Conservation (phyloP, 2,113 vertebrate genomes). For the Dipodomys stephensi region DNA sequence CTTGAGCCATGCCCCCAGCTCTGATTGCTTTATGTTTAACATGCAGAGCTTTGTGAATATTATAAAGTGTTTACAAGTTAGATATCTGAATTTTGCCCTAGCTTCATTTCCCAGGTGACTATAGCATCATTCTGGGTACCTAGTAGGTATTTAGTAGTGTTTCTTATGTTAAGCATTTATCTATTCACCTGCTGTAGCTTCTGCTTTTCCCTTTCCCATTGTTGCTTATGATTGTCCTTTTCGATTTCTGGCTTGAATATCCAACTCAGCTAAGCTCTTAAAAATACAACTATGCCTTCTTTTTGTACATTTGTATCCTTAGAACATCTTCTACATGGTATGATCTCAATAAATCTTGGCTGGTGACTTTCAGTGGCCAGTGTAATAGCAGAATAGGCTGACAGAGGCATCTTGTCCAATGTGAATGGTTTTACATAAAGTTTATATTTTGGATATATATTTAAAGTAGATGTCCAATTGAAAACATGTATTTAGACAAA, state of each 20-base stretch:
- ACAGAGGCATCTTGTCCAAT: neutral
- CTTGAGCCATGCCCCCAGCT: too few relatives aligned
- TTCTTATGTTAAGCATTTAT: constrained; percentile 1
- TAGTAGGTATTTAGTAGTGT: neutral
- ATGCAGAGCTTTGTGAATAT: neutral
- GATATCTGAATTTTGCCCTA: neutral
- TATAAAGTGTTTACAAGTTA: neutral
- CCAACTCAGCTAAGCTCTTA: neutral
- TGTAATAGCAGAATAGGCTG: neutral
- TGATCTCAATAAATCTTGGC: neutral
- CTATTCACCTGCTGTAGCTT: neutral
- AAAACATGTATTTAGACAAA: constrained; percentile 25
- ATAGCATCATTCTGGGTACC: neutral
- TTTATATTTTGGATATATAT: neutral
- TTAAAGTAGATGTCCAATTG: constrained; percentile 13
- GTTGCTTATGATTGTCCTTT: neutral
- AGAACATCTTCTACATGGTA: neutral
- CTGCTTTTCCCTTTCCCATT: neutral
- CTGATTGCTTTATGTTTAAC: too few relatives aligned
- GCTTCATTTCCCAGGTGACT: neutral
- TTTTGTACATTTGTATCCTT: neutral
- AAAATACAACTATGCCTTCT: neutral
- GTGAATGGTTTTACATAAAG: neutral
- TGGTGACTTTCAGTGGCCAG: neutral
- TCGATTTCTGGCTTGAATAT: constrained; percentile 3